These are phyloP conservation scores for Stichodactyla mertensii DNA, from an alignment of 64 coral and sea anemone genomes.

Conservation along the genomic window DNA sequence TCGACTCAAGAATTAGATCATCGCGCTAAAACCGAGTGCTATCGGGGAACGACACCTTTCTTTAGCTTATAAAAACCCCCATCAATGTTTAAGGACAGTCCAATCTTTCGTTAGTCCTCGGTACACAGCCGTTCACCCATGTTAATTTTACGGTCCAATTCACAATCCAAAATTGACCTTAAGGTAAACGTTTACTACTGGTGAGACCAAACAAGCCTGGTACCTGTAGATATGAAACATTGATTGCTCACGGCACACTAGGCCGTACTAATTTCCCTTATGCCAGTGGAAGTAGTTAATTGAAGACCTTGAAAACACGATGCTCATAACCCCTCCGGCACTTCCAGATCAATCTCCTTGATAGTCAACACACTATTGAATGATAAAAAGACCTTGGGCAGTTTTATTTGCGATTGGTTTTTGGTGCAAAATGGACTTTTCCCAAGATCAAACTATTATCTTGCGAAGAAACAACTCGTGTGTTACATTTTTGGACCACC, in stretches of 20 bases:
- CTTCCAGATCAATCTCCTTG: no score
- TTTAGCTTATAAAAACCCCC: neutral
- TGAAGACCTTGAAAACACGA: no score
- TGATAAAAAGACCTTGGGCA: no score
- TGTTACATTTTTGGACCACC: no score
- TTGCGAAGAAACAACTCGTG: no score
- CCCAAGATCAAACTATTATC: no score
- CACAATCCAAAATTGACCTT: slow-evolving; percentile 20
- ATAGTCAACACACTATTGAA: no score
- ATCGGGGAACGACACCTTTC: neutral
- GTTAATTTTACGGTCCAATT: slow-evolving; percentile 11
- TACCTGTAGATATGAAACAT: neutral
- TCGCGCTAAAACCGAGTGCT: neutral
- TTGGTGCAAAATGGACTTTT: no score
- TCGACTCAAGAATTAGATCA: neutral
- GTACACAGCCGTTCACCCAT: neutral
- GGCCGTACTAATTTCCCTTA: no score
- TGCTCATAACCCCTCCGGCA: no score
- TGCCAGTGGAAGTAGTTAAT: no score
- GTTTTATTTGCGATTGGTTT: no score
- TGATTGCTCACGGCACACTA: neutral
- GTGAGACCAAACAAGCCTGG: neutral
- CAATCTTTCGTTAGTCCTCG: neutral
- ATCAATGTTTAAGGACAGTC: neutral
- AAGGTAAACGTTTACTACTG: neutral